Base-by-base conservation (phyloP, 2,888 invertebrate species). In the Incurvaria masculella region DNA sequence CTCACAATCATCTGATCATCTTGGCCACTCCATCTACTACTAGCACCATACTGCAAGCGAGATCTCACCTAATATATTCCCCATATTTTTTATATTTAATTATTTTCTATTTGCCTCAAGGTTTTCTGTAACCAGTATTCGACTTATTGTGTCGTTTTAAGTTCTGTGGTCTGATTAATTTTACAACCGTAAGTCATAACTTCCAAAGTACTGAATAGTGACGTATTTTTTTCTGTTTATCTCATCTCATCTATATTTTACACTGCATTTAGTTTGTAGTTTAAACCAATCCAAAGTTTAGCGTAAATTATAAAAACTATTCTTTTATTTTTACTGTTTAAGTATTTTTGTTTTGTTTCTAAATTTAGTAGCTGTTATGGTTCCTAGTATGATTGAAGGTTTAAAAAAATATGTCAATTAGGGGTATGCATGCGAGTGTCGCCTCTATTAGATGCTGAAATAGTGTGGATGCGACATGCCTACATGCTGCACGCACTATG, bases 351-450 rank as follows among this genome's bases (percentile, higher is more conserved):
- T 69, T 70, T 49, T 38, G 38, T 26, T 27, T 74, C 73, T 72
- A 76, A 78, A 78, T 74, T 73, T 78, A 79, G 72, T 74, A 73
- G 76, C 75, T 74, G 78, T 71, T 74, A 79, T 76, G 74, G 79
- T 79, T 79, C 79, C 79, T 79, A 79, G 78, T 70, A 73, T 69
- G 72, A 73, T 75, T 76, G 72, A 76, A 74, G 71, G 51, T 46
- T 51, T 71, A 70, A 63, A 72, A n/a, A n/a, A 61, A 73, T 65
- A 74, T 78, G 79, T 79, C 79, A 79, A 79, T 79, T 79, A 79
- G 76, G 69, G 74, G 72, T 74, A 69, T 68, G 74, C 74, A 69
- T 74, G 68, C 63, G 64, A 62, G 76, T 76, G 78, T 76, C 78
- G 78, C 72, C 76, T 72, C 73, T 33, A 33, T n/a, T n/a, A n/a